Evolutionary conservation across 2,797 vertebrate species (phyloP).

Genomic region (Argya squamiceps): DNA sequence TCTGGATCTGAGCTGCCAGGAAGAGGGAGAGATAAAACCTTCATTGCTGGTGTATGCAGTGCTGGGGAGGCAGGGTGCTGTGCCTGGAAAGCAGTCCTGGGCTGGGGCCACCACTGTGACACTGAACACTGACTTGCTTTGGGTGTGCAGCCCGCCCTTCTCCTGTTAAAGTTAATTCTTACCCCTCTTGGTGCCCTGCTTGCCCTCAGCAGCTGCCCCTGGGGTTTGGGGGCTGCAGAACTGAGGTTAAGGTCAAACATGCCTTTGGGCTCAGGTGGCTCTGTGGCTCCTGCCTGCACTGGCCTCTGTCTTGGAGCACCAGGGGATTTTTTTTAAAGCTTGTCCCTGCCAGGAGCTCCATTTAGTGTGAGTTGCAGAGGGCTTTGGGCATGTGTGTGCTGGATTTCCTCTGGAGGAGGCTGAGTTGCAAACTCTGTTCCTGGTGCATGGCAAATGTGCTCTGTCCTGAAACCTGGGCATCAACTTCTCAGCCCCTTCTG

Average conservation of each 20-base stretch:
- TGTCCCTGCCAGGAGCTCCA: accelerated
- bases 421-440: not conserved
- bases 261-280: not conserved
- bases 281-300: accelerated
- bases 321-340: not conserved
- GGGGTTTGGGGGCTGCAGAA: too few relatives aligned
- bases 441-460: not conserved
- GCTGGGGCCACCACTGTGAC: accelerated
- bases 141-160: accelerated
- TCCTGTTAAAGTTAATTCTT: not conserved
- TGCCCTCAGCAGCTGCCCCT: not conserved
- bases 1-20: constrained; percentile 73
- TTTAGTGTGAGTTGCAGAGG: accelerated
- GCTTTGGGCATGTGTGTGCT: not conserved
- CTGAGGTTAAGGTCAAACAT: accelerated
- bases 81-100: constrained; percentile 44
- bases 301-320: not conserved
- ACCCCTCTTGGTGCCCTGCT: accelerated
- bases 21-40: constrained; percentile 75
- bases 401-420: not conserved
- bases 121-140: accelerated
- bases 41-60: constrained; percentile 50
- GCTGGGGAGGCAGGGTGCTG: constrained; percentile 54
- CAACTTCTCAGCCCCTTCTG: not conserved
- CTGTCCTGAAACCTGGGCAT: accelerated